Conservation (phyloP, 2,888 invertebrate species). For the Euplagia quadripunctaria region DNA sequence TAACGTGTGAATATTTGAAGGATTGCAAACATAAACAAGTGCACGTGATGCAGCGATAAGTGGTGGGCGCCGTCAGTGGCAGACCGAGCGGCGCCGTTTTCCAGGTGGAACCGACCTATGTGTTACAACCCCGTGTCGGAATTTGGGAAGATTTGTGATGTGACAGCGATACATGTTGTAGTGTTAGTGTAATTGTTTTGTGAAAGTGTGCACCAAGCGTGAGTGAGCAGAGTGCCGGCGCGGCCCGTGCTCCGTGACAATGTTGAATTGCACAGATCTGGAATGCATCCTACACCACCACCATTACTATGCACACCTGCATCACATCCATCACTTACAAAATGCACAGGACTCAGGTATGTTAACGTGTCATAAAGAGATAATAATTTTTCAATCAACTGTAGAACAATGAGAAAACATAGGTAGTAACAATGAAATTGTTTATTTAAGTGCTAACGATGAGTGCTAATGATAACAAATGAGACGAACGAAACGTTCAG, state of each 20-base stretch:
- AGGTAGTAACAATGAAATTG: slow-evolving; percentile 73
- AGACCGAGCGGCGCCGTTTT: slow-evolving; percentile 77
- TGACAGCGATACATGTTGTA: slow-evolving; percentile 81
- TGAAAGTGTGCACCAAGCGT: slow-evolving; percentile 85
- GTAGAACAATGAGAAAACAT: slow-evolving; percentile 69
- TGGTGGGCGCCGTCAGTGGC: slow-evolving; percentile 63
- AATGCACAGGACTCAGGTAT: slow-evolving; percentile 89
- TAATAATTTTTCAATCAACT: slow-evolving; percentile 58
- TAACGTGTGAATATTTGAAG: slow-evolving; percentile 62
- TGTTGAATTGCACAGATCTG: slow-evolving; percentile 93
- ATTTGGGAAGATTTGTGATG: slow-evolving; percentile 84
- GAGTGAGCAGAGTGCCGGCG: slow-evolving; percentile 73
- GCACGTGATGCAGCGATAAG: slow-evolving; percentile 65
- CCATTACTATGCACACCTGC: slow-evolving; percentile 91
- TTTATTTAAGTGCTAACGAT: slow-evolving; percentile 74
- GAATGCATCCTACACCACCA: slow-evolving; percentile 93
- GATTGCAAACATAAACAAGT: slow-evolving; percentile 66
- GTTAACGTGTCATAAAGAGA: slow-evolving; percentile 41
- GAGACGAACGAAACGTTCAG: slow-evolving; percentile 57
- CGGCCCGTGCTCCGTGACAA: slow-evolving; percentile 82
- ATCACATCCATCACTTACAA: slow-evolving; percentile 90
- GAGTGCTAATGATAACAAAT: slow-evolving; percentile 78
- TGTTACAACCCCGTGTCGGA: slow-evolving; percentile 66
- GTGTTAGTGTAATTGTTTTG: slow-evolving; percentile 86
- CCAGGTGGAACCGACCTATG: slow-evolving; percentile 64